Percentiles rank a stretch among this genome's conserved stretches.
Conservation (phyloP, 2,888 invertebrate genomes). For the Dione vanillae region DNA sequence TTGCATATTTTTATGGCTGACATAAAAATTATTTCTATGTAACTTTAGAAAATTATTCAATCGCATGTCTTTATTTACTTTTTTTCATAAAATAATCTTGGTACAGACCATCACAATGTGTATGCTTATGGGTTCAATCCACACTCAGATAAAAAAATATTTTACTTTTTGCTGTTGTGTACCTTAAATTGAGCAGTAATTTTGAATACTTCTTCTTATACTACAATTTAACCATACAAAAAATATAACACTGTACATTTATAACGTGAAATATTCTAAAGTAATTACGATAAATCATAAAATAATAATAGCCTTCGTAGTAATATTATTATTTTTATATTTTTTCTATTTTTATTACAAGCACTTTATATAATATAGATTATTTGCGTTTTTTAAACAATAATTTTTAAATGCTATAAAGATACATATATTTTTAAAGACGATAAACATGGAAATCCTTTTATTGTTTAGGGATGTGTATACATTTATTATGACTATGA, state of each 20-base stretch:
- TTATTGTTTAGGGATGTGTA: slow-evolving; percentile 12
- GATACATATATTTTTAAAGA: slow-evolving; percentile 1
- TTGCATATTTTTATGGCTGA: background rate
- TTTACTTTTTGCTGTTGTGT: too few species aligned
- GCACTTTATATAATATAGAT: background rate
- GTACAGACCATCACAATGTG: too few species aligned
- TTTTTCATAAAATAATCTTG: too few species aligned
- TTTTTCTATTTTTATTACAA: background rate
- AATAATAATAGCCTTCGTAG: background rate
- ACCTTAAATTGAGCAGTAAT: background rate
- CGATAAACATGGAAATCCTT: slow-evolving; percentile 21
- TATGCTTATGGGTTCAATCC: too few species aligned
- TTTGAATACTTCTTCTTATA: too few species aligned
- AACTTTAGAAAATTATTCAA: too few species aligned
- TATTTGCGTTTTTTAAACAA: background rate
- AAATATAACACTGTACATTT: too few species aligned
- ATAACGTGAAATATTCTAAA: too few species aligned
- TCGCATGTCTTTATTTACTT: too few species aligned
- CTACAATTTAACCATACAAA: too few species aligned
- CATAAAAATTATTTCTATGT: background rate
- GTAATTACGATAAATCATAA: background rate
- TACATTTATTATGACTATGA: slow-evolving; percentile 12
- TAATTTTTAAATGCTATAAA: background rate
- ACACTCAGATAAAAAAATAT: too few species aligned
- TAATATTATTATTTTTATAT: background rate